Percentiles rank a stretch among this genome's conserved stretches.
Conservation (phyloP, 2,797 vertebrate species). For the Harpagifer antarcticus region DNA sequence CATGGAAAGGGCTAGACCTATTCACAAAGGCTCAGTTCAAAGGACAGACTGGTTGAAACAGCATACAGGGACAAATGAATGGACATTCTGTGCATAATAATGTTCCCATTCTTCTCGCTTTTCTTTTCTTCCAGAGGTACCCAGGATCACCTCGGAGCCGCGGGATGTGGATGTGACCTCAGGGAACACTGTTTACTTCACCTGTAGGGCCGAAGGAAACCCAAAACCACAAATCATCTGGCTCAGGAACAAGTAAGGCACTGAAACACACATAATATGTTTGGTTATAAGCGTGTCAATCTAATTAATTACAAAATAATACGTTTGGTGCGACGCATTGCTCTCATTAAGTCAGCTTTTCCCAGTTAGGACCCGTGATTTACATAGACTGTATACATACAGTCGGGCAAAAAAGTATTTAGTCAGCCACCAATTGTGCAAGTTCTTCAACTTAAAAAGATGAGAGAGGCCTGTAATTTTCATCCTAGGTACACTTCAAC, state of each 20-base stretch:
- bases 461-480: no score
- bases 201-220: conserved; percentile 97
- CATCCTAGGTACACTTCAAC: no score
- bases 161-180: conserved; percentile 97
- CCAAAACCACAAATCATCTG: conserved; percentile 99
- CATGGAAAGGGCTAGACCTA: neutral
- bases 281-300: no score
- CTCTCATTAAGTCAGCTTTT: no score
- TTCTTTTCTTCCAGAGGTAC: conserved; percentile 87
- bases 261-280: neutral
- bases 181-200: conserved; percentile 99
- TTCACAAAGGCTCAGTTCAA: neutral
- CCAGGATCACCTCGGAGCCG: conserved; percentile 98
- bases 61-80: neutral
- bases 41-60: neutral
- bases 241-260: conserved; percentile 98
- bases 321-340: no score
- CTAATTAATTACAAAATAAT: no score
- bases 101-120: neutral
- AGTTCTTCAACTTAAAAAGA: no score
- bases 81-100: neutral
- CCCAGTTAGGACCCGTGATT: no score
- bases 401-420: no score
- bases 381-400: neutral
- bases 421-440: no score